Percentiles rank a stretch among this genome's conserved stretches.
These are phyloP conservation scores for Penaeus japonicus DNA, from an alignment of 1,140 invertebrate species.

Conservation along the genomic window DNA sequence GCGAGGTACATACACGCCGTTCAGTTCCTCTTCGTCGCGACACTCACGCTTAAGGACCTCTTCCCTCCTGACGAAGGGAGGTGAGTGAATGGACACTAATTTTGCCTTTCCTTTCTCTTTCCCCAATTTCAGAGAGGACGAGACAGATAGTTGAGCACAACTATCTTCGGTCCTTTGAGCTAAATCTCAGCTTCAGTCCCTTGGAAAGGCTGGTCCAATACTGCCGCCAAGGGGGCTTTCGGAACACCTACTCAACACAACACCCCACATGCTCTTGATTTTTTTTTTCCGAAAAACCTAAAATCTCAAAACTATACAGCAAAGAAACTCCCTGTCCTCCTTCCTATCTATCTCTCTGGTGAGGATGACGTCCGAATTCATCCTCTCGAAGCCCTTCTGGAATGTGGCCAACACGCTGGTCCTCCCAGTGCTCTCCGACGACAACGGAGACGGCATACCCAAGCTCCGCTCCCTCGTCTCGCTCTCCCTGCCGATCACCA, in stretches of 20 bases:
- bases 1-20: neutral
- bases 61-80: neutral
- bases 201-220: too few species aligned
- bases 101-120: neutral
- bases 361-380: neutral
- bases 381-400: constrained; percentile 36
- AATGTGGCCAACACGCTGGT: constrained; percentile 28
- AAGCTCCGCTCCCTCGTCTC: constrained; percentile 26
- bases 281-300: too few species aligned
- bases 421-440: constrained; percentile 25
- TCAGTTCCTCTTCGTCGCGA: constrained; percentile 10
- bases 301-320: too few species aligned
- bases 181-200: too few species aligned
- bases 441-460: constrained; percentile 34
- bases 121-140: too few species aligned
- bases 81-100: neutral
- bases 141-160: too few species aligned
- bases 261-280: too few species aligned
- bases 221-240: too few species aligned
- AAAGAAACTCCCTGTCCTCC: neutral
- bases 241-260: too few species aligned
- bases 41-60: constrained; percentile 9
- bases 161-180: too few species aligned
- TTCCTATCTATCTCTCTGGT: neutral
- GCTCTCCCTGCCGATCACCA: constrained; percentile 35